Conservation (phyloP, 2,113 vertebrate species). For the Neotoma lepida region DNA sequence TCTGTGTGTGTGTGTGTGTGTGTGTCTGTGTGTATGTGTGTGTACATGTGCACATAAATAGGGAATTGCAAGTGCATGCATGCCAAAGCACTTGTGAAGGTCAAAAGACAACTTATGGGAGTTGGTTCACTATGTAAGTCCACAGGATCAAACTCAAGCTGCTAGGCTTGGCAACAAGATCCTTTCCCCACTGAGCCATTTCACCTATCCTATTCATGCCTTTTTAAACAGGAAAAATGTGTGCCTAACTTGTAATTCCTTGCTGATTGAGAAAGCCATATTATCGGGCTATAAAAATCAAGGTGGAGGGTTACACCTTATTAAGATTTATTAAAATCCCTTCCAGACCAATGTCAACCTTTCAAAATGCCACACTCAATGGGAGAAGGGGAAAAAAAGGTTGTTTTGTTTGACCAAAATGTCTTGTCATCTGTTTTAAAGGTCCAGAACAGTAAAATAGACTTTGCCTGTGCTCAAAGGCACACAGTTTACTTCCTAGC, state of each 20-base stretch:
- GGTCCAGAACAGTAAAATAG: not conserved
- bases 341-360: constrained; percentile 45
- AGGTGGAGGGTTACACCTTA: not conserved
- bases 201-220: not conserved
- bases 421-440: constrained; percentile 53
- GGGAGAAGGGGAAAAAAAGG: not conserved
- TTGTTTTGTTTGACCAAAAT: constrained; percentile 37
- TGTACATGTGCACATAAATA: not conserved
- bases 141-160: not conserved
- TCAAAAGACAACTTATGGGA: not conserved
- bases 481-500: not conserved
- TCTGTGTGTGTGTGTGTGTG: not conserved
- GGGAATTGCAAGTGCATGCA: not conserved
- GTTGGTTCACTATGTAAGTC: too few relatives aligned
- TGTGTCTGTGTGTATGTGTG: not conserved
- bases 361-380: constrained; percentile 52
- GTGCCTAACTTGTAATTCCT: constrained; percentile 43
- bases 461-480: not conserved
- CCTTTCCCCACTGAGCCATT: not conserved
- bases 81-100: too few relatives aligned
- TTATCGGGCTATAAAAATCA: constrained; percentile 39
- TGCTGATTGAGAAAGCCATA: constrained; percentile 42
- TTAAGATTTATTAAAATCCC: constrained; percentile 26
- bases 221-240: constrained; percentile 33
- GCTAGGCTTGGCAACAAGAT: too few relatives aligned